Evolutionary conservation across 2,888 invertebrate genomes (phyloP).

Genomic region (Frankliniella fusca): DNA sequence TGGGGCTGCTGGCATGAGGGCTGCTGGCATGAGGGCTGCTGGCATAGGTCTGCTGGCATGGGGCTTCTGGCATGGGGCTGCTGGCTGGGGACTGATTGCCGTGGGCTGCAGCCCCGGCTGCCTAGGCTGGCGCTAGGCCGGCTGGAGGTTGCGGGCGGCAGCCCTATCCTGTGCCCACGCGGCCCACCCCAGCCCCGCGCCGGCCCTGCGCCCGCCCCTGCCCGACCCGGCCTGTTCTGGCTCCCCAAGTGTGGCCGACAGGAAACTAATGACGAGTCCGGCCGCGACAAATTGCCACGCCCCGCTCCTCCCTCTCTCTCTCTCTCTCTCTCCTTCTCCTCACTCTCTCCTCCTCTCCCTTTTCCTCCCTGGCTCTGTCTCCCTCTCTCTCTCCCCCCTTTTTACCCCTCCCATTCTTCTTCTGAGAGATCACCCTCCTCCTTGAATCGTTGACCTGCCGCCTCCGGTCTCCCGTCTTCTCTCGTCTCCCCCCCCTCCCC

Average conservation of each 20-base stretch:
- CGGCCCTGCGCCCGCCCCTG: not conserved
- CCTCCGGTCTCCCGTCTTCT: no score
- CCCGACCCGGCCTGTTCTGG: not conserved
- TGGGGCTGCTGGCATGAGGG: no score
- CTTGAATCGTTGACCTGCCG: not conserved
- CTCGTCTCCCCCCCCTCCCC: not conserved
- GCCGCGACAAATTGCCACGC: conserved; percentile 2
- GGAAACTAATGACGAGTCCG: conserved; percentile 22
- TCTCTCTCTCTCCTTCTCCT: not conserved
- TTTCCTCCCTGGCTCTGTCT: not conserved
- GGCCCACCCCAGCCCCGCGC: not conserved
- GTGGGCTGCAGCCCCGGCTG: no score
- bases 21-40: no score
- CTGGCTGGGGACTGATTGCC: no score
- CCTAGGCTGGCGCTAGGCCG: no score
- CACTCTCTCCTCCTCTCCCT: not conserved
- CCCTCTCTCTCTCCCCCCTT: no score
- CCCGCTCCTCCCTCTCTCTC: not conserved
- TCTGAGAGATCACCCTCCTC: not conserved
- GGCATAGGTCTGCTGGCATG: no score
- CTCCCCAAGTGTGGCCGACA: conserved; percentile 21
- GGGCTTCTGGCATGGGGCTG: no score
- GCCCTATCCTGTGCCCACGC: not conserved
- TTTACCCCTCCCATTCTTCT: not conserved
- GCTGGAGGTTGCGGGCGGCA: no score